Evolutionary conservation across 2,113 vertebrate genomes (phyloP).

Genomic region (Uropsilus gracilis): DNA sequence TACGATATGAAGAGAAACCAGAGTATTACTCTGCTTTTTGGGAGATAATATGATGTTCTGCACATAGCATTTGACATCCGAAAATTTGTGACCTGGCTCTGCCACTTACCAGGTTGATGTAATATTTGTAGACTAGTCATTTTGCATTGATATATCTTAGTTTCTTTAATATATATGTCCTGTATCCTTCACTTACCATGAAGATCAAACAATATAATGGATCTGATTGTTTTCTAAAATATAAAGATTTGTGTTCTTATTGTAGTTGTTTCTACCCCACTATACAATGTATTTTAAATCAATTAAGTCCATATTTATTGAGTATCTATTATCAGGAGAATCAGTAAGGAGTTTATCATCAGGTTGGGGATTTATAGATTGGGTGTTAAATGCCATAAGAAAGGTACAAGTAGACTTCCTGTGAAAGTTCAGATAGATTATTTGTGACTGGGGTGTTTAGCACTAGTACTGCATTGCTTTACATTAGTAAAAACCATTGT

Average conservation of each 20-base stretch:
- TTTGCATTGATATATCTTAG: background rate
- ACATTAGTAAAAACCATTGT: background rate
- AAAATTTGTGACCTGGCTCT: background rate
- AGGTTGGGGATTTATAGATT: background rate
- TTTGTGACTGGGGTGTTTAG: conserved; percentile 7
- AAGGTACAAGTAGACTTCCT: background rate
- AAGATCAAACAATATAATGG: background rate
- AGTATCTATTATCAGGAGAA: background rate
- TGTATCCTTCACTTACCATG: background rate
- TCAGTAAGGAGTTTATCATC: background rate
- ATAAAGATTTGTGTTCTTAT: background rate
- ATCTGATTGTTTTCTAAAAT: conserved; percentile 42
- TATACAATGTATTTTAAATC: background rate
- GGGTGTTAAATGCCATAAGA: background rate
- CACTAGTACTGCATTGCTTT: background rate
- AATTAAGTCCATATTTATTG: background rate
- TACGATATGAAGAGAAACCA: too few species aligned
- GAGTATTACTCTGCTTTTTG: background rate
- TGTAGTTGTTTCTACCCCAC: background rate
- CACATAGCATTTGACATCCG: background rate
- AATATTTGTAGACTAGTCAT: background rate
- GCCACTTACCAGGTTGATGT: background rate
- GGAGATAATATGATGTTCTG: background rate
- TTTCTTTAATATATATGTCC: background rate
- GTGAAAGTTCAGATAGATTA: background rate